Base-by-base conservation (phyloP, 2,888 invertebrate species). In the Ceraclea dissimilis region DNA sequence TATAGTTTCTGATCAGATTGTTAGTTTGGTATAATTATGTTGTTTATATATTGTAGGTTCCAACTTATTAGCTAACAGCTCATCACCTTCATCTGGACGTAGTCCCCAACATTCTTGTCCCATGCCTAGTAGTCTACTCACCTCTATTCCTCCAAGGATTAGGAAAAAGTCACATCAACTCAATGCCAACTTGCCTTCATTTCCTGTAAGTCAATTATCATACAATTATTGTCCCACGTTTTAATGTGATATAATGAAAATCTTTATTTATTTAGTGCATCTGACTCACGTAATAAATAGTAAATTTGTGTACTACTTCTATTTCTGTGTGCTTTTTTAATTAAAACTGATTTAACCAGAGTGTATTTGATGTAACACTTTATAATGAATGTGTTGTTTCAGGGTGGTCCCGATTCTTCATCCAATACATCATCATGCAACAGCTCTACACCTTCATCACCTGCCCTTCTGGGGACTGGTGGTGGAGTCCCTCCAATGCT, bases 371-470 rank as follows among this genome's bases (percentile, higher is more conserved):
- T n/a, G n/a, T n/a, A n/a, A n/a, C n/a, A n/a, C n/a, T n/a, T n/a
- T n/a, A n/a, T n/a, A n/a, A n/a, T n/a, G n/a, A n/a, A n/a, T n/a
- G n/a, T n/a, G n/a, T n/a, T 26, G 26, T 26, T 26, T 26, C 72
- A 83, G 83, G 81, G 75, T 63, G 79, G 84, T 51, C 88, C 86
- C 20, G 93, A 93, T 73, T 92, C 91, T 63, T 91, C 93, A 71
- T 94, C 94, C 44, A 93, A 90, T 70, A 92, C 93, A 54, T 95
- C 95, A 54, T 95, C 94, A 71, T 95, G 94, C 77, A 95, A 94
- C 75, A 94, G 93, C 70, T 95, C 95, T 57, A 93, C 94, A 60
- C 95, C 96, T 61, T 95, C 95, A 65, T 94, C 93, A 68, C 96
- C 97, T 51, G 94, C 93, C 64, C 78, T 85, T 65, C 76, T 79